Percentiles rank a stretch among this genome's conserved stretches.
Evolutionary conservation across 2,797 vertebrate genomes (phyloP).

Genomic region (Ctenosaura bakeri): DNA sequence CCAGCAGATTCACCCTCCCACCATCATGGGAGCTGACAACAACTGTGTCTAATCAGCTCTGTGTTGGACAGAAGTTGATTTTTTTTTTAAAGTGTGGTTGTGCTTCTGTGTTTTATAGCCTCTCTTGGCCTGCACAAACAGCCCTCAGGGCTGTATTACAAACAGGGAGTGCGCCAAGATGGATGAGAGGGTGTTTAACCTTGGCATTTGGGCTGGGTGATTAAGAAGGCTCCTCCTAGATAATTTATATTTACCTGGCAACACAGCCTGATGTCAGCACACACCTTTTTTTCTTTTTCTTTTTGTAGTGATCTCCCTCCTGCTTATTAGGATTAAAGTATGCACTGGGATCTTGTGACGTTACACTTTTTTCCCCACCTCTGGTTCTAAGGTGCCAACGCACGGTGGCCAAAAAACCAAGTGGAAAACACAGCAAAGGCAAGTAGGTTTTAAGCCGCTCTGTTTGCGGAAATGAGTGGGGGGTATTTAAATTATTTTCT

Average conservation of each 20-base stretch:
- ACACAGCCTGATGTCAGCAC: slow-evolving; percentile 36
- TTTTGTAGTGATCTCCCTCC: slow-evolving; percentile 48
- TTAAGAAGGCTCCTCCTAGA: background rate
- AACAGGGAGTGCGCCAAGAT: no score
- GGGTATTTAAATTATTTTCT: background rate
- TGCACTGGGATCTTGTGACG: slow-evolving; percentile 27
- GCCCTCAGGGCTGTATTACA: background rate
- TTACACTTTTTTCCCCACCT: slow-evolving; percentile 20
- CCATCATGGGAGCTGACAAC: no score
- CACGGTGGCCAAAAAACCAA: slow-evolving; percentile 52
- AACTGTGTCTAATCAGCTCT: no score
- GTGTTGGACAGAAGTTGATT: background rate
- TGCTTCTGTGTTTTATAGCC: background rate
- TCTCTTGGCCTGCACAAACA: background rate
- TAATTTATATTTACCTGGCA: slow-evolving; percentile 26
- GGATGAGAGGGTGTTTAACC: no score
- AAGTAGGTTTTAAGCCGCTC: no score
- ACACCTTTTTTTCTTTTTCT: background rate
- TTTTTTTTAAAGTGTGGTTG: no score
- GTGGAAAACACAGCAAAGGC: background rate
- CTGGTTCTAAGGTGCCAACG: slow-evolving; percentile 30
- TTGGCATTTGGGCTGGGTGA: background rate
- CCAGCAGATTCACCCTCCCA: no score
- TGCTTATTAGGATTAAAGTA: slow-evolving; percentile 56
- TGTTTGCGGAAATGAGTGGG: background rate